Conservation (phyloP, 2,888 invertebrate species). For the Platycheirus rosarum region DNA sequence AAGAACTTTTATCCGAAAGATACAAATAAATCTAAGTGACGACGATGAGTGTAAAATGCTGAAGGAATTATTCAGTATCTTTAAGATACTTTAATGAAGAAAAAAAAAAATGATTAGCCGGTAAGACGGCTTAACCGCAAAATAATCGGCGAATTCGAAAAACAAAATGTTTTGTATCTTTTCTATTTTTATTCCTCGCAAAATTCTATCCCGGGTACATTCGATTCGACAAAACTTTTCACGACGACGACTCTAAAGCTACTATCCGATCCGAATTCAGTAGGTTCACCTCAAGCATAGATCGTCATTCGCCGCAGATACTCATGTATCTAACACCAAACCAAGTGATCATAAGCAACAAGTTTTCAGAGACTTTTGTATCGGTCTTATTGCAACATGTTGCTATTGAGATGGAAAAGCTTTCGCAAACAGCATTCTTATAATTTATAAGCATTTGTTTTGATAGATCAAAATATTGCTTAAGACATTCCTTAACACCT, state of each 20-base stretch:
- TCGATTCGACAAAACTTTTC: conserved; percentile 56
- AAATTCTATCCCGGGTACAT: conserved; percentile 14
- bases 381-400: neutral
- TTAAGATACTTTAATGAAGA: conserved; percentile 3
- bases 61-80: conserved; percentile 51
- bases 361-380: conserved; percentile 15
- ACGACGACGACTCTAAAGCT: conserved; percentile 69
- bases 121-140: conserved; percentile 39
- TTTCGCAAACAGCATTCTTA: conserved; percentile 8
- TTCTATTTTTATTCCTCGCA: conserved; percentile 10
- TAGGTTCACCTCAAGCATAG: conserved; percentile 52
- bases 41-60: conserved; percentile 6
- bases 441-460: conserved; percentile 10
- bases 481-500: conserved; percentile 19
- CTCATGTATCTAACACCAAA: conserved; percentile 7
- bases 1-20: conserved; percentile 44
- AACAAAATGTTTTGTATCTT: conserved; percentile 21
- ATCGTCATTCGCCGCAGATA: conserved; percentile 36
- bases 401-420: conserved; percentile 6
- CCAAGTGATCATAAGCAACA: conserved; percentile 32
- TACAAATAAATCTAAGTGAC: conserved; percentile 24
- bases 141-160: conserved; percentile 34
- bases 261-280: conserved; percentile 54
- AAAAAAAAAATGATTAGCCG: conserved; percentile 29
- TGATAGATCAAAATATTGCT: conserved; percentile 56